Base-by-base conservation (phyloP, 1,140 invertebrate species). In the Portunus trituberculatus region DNA sequence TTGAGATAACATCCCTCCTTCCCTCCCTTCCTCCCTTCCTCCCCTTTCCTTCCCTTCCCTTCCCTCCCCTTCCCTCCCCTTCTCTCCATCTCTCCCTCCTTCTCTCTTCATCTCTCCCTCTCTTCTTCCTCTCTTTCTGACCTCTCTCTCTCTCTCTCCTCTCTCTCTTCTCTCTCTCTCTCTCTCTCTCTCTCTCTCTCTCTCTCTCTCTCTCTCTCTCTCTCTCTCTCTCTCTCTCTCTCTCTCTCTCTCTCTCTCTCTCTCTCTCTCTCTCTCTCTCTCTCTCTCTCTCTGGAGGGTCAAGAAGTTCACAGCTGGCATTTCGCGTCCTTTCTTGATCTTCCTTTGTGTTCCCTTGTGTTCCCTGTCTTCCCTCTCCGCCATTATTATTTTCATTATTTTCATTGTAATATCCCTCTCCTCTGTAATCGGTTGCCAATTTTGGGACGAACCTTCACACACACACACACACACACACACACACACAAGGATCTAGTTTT, bases 131-230 rank as follows among this genome's bases (percentile, higher is more conserved):
- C 1, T 28, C 76, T 82, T 82, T 28, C 28, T 28, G 28, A 20
- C 86, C 32, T 32, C 25, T n/a, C 16, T 6, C 4, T 31, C 31
- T 28, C 87, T 39, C 39, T 89, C 29, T 89, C 32, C 87, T 89
- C 32, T 31, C 87, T 31, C 87, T 89, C 32, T 89, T 32, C 87
- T 39, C 39, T 89, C 29, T 89, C 32, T 89, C 87, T 89, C 32
- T 31, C 87, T 31, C 87, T 89, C 32, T 89, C 32, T 31, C 87
- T 31, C 28, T 39, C 87, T 31, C 87, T 89, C 25, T 39, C 28
- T 39, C 87, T 32, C 32, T 31, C 7, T 82, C 7, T 7, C 76
- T 82, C 76, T 28, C 20, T 82, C 86, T 7, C 20, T 7, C 0
- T 0, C 1, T 28, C 1, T 28, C 76, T 82, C 8, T 28, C 28